Base-by-base conservation (phyloP, 2,888 invertebrate genomes). In the Meteorus cinctellus region DNA sequence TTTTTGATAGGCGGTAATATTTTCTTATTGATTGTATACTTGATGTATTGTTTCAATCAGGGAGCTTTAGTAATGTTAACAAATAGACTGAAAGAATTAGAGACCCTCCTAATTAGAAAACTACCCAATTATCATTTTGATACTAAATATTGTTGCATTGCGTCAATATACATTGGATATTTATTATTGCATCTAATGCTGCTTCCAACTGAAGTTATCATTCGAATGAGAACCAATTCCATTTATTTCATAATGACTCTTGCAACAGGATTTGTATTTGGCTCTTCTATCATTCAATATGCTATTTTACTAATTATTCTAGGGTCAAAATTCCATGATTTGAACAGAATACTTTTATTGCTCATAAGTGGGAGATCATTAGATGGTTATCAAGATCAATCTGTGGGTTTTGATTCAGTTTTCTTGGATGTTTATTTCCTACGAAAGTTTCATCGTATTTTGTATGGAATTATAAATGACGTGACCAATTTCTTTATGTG, bases 401-500 rank as follows among this genome's bases (percentile, higher is more conserved):
- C 10, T 14, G 41, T 27, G 19, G 2, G 6, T 3, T 41, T 5
- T 12, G 48, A 67, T 24, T 14, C 19, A 45, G 10, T 67, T 14
- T 24, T 48, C 5, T 27, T 6, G 3, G 16, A 45, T 27, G 10
- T 67, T 45, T 12, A 10, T 45, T 48, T 36, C 12, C 1, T 67
- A 19, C n/a, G 41, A 41, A 36, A 67, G 10, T 12, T 29, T 5
- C 45, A 41, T 4, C 48, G 67, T 6, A 4, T 41, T 41, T 16
- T 67, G 16, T 48, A 67, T 68, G 48, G 27, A 27, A 51, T 24
- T n/a, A 51, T 31, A 6, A 27, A 6, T 48, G 29, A 48, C 12
- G 16, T 68, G 19, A 27, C 68, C 14, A 31, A 68, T 12, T 68
- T 68, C 24, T 68, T 45, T 29, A 31, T 29, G 4, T 68, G 68